These are phyloP conservation scores for Ips typographus DNA, from an alignment of 1,140 invertebrate genomes.

Conservation along the genomic window DNA sequence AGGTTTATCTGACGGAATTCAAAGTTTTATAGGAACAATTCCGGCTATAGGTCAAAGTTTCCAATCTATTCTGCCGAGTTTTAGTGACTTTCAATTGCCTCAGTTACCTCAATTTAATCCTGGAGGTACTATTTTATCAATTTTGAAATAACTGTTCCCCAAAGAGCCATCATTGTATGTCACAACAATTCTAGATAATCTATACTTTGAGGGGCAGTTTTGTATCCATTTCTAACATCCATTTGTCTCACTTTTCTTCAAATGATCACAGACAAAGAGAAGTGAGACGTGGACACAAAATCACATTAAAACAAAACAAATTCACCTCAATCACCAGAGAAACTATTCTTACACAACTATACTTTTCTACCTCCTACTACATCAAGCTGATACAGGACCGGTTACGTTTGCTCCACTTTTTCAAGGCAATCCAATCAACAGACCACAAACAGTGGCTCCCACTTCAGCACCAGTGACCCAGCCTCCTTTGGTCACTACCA, in stretches of 20 bases:
- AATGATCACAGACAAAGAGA: no score
- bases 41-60: constrained; percentile 39
- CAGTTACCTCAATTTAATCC: constrained; percentile 31
- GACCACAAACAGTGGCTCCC: constrained; percentile 1
- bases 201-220: no score
- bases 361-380: not conserved
- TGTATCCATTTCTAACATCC: no score
- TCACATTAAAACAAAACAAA: no score
- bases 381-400: constrained; percentile 16
- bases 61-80: constrained; percentile 35
- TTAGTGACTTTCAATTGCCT: constrained; percentile 34
- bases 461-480: constrained; percentile 2
- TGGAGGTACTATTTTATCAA: constrained; percentile 13
- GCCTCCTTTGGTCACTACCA: constrained; percentile 11
- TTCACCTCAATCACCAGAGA: no score
- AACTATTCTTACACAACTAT: no score
- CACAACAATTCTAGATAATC: no score
- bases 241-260: no score
- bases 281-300: no score
- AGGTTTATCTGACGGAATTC: constrained; percentile 35
- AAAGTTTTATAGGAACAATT: constrained; percentile 35
- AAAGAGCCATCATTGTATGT: no score
- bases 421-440: constrained; percentile 19
- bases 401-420: constrained; percentile 16
- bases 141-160: no score